Evolutionary conservation across 2,113 vertebrate species (phyloP).

Genomic region (Xyrauchen texanus): DNA sequence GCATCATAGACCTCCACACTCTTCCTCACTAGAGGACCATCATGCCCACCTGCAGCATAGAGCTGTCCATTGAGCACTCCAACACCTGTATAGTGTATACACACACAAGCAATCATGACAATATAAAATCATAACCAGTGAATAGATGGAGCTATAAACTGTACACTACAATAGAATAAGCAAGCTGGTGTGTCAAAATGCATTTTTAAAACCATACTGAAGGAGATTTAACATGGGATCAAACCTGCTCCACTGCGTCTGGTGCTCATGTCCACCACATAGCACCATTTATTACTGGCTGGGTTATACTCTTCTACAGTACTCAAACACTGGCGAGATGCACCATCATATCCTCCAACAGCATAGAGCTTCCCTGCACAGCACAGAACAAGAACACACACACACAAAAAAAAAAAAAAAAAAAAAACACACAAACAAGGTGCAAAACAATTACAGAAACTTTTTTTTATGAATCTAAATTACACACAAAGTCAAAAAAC

Average conservation of each 20-base stretch:
- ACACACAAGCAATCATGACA: not conserved
- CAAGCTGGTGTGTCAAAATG: not conserved
- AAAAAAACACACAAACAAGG: not conserved
- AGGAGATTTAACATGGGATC: not conserved
- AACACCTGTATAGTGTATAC: constrained; percentile 76
- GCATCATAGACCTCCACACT: constrained; percentile 93
- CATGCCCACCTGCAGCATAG: constrained; percentile 90
- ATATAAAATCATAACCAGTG: not conserved
- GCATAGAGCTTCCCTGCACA: constrained; percentile 88
- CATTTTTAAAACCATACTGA: not conserved
- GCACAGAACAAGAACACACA: constrained; percentile 16
- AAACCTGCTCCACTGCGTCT: constrained; percentile 94
- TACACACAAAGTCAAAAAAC: not conserved
- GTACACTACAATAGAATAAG: not conserved
- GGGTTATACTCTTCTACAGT: constrained; percentile 94
- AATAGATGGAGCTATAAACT: not conserved
- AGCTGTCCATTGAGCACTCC: constrained; percentile 89
- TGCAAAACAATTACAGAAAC: not conserved
- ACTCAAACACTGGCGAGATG: constrained; percentile 94
- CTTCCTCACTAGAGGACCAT: constrained; percentile 94
- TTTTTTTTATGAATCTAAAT: not conserved
- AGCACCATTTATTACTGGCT: constrained; percentile 86
- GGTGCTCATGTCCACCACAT: constrained; percentile 94
- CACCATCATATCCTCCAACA: constrained; percentile 93
- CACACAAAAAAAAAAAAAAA: not conserved